Evolutionary conservation across 2,797 vertebrate species (phyloP).

Genomic region (Caiman crocodilus): DNA sequence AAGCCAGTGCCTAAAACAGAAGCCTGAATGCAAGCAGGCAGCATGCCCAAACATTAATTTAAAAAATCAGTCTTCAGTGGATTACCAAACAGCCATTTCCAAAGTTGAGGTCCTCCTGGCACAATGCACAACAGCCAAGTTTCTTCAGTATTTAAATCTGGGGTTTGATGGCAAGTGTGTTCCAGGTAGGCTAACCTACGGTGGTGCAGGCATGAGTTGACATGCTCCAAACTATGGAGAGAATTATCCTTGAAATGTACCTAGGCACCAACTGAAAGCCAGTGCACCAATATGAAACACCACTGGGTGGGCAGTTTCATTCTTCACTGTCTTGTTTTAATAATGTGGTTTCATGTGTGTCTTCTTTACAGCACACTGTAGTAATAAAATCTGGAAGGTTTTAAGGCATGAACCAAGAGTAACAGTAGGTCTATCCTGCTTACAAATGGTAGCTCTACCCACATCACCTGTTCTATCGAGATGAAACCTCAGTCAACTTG

Average conservation of each 20-base stretch:
- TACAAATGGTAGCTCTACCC: neutral
- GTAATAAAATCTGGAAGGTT: neutral
- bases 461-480: neutral
- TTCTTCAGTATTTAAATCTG: neutral
- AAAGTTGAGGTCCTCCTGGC: no score
- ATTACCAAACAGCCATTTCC: neutral
- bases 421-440: no score
- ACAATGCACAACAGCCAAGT: no score
- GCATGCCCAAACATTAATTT: neutral
- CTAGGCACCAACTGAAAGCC: neutral
- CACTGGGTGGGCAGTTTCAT: no score
- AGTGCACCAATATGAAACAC: neutral
- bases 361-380: neutral
- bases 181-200: neutral
- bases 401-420: neutral
- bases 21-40: neutral
- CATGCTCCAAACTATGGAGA: neutral
- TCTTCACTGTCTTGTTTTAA: no score
- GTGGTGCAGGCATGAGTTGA: neutral
- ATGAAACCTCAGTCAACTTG: neutral
- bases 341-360: neutral
- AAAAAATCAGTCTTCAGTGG: neutral
- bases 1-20: fast-evolving
- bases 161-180: neutral
- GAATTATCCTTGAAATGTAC: neutral